These are phyloP conservation scores for Dorcus parallelipipedus DNA, from an alignment of 2,888 invertebrate species.

Conservation along the genomic window DNA sequence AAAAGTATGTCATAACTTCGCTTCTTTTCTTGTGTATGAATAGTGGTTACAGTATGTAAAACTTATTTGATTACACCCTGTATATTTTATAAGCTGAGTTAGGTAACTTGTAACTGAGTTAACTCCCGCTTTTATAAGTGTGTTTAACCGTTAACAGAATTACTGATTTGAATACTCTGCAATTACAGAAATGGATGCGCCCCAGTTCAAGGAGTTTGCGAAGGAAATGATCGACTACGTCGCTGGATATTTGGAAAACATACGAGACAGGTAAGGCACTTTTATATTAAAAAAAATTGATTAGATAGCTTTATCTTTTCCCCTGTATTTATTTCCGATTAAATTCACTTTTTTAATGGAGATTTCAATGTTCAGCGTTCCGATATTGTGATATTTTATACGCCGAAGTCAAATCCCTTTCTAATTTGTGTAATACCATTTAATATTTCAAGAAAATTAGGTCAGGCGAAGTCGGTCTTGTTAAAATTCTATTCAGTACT, in stretches of 20 bases:
- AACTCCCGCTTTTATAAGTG: conserved; percentile 1
- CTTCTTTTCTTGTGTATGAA: no score
- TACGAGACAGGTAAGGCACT: conserved; percentile 77
- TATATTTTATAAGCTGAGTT: no score
- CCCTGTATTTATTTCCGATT: no score
- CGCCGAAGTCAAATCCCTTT: no score
- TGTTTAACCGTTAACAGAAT: conserved; percentile 1
- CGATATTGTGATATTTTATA: no score
- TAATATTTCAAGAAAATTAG: no score
- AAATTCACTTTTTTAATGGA: background rate
- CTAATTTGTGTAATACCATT: no score
- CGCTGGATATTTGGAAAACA: conserved; percentile 88
- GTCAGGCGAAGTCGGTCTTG: no score
- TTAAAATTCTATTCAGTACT: no score
- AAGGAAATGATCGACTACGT: conserved; percentile 94
- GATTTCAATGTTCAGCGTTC: background rate
- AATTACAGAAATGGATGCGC: conserved; percentile 66
- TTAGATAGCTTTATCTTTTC: background rate
- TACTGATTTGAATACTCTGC: conserved; percentile 10
- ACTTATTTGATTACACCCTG: no score
- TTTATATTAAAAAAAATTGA: background rate
- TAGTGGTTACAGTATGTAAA: no score
- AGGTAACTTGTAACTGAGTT: background rate
- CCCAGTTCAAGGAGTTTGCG: conserved; percentile 81
- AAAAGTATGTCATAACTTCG: no score